Evolutionary conservation across 2,888 invertebrate species (phyloP), one percentile per base, ranked within the genome.

Genomic region (Masnerella sp.): DNA sequence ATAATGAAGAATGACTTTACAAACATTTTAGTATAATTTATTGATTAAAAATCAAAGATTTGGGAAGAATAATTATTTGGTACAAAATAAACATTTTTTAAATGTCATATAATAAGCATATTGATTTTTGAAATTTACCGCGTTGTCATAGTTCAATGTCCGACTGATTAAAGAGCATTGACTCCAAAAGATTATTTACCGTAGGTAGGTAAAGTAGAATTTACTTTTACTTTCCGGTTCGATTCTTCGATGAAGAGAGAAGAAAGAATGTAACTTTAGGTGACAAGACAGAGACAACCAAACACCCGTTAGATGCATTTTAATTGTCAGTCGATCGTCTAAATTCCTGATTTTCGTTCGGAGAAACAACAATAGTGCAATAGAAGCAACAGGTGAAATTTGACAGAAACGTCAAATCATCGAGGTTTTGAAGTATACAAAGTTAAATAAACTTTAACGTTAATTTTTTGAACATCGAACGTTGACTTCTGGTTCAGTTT

Each of bases 371-470:
- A 14, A 5, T 9, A 30, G 9, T 5, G 11, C 7, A 9, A 28
- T 14, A 15, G 12, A 43, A 43, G 43, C 43, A 58, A 58, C 58
- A 58, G 58, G 43, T 43, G 14, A 14, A 58, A 34, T 43, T 38
- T 54, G 40, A 54, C 11, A 54, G 12, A 12, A 36, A 38, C 32
- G 7, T 40, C 5, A n/a, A 15, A 40, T n/a, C n/a, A 7, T n/a
- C n/a, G 11, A 11, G 5, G 34, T 34, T 7, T 9, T 11, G 3
- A 28, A n/a, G 28, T 9, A 9, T 28, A 28, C 28, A 28, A 7
- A 22, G 3, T 22, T 22, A 5, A 22, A 22, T 22, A 22, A 22
- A 22, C 7, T 22, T 22, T 22, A 22, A n/a, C n/a, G n/a, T n/a
- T 22, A 22, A 30, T 30, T 32, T 32, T 1, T 14, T 12, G 15